Evolutionary conservation across 2,888 invertebrate species (phyloP).

Genomic region (Hermaeophaga mercurialis): DNA sequence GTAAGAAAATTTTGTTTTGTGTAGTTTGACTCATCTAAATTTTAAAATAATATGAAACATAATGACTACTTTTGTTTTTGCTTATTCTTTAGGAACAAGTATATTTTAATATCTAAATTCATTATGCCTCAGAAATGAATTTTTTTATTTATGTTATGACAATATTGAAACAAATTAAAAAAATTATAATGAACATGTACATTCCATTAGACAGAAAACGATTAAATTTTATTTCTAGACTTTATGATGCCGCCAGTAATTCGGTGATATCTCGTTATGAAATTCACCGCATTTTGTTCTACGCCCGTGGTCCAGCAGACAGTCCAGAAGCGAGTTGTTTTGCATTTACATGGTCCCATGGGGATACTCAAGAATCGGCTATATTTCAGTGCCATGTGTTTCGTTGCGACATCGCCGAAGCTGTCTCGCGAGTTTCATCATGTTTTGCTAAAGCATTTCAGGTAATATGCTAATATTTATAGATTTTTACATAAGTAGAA

Average conservation of each 20-base stretch:
- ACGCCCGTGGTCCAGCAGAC: slow-evolving; percentile 85
- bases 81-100: too few species aligned
- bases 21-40: too few species aligned
- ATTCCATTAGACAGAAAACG: too few species aligned
- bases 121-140: too few species aligned
- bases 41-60: too few species aligned
- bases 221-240: slow-evolving; percentile 61
- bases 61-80: too few species aligned
- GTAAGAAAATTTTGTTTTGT: slow-evolving; percentile 64
- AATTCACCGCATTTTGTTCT: slow-evolving; percentile 92
- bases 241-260: slow-evolving; percentile 83
- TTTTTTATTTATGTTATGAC: too few species aligned
- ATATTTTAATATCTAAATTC: too few species aligned
- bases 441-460: slow-evolving; percentile 96
- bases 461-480: too few species aligned
- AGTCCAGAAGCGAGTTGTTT: slow-evolving; percentile 91
- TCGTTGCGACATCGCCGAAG: slow-evolving; percentile 92
- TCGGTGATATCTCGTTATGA: slow-evolving; percentile 87
- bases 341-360: slow-evolving; percentile 97
- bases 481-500: too few species aligned
- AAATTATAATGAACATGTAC: too few species aligned
- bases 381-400: slow-evolving; percentile 98
- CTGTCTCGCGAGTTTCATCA: slow-evolving; percentile 79
- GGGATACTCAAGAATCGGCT: slow-evolving; percentile 83
- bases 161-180: too few species aligned